These are phyloP conservation scores for Ammodytes marinus DNA, from an alignment of 2,113 vertebrate species.

Conservation along the genomic window DNA sequence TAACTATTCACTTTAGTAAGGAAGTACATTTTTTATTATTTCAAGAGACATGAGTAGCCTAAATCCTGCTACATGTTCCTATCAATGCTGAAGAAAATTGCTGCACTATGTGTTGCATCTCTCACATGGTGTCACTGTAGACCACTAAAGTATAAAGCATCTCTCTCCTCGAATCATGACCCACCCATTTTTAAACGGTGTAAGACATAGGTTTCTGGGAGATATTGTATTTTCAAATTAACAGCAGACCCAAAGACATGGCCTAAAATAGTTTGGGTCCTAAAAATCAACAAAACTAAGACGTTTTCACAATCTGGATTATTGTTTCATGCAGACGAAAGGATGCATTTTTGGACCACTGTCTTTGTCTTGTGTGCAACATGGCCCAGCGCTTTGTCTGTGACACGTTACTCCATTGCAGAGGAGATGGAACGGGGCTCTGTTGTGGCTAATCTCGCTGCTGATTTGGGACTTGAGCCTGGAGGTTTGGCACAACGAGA, in stretches of 20 bases:
- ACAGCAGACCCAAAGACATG: not conserved
- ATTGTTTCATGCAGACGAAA: constrained; percentile 6
- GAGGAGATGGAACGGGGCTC: constrained; percentile 84
- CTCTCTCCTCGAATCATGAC: constrained; percentile 27
- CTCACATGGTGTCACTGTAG: constrained; percentile 80
- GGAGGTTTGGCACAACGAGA: constrained; percentile 73
- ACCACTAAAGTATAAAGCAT: constrained; percentile 50
- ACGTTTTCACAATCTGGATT: constrained; percentile 2
- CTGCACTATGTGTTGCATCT: not conserved
- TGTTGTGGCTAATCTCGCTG: constrained; percentile 81
- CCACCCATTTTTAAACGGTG: constrained; percentile 44
- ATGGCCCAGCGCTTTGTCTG: constrained; percentile 75
- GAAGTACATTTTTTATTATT: too few relatives aligned
- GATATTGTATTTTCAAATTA: not conserved
- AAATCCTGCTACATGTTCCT: not conserved
- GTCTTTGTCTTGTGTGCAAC: constrained; percentile 76
- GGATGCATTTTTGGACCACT: constrained; percentile 39
- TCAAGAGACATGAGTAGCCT: not conserved
- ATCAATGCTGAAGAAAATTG: not conserved
- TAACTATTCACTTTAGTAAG: too few relatives aligned
- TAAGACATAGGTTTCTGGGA: constrained; percentile 3
- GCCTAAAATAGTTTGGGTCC: not conserved
- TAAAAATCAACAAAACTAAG: not conserved
- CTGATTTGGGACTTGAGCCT: constrained; percentile 80
- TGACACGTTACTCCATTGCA: constrained; percentile 83